Evolutionary conservation across 2,113 vertebrate genomes (phyloP).

Genomic region (Lampris incognitus): DNA sequence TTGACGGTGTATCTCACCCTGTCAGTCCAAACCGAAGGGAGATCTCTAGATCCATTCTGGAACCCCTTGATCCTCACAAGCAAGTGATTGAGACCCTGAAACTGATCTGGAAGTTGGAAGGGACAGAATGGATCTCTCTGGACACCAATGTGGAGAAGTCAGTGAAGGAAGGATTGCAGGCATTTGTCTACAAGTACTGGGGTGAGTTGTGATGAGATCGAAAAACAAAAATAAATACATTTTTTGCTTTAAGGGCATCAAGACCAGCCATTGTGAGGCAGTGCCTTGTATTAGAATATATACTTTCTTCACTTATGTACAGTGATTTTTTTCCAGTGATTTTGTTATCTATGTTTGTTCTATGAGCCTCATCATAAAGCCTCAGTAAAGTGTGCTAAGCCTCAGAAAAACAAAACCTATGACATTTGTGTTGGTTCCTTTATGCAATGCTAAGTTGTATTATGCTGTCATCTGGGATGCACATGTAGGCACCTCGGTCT

Average conservation of each 20-base stretch:
- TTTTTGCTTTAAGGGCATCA: too few species aligned
- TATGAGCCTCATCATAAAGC: too few species aligned
- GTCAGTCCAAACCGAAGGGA: slow-evolving; percentile 82
- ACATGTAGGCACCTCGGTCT: background rate
- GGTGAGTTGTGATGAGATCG: slow-evolving; percentile 74
- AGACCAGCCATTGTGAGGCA: too few species aligned
- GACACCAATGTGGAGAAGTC: slow-evolving; percentile 75
- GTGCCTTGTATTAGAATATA: too few species aligned
- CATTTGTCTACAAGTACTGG: slow-evolving; percentile 84
- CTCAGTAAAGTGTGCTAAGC: too few species aligned
- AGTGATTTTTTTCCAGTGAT: too few species aligned
- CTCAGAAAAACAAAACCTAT: too few species aligned
- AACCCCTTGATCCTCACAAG: slow-evolving; percentile 59
- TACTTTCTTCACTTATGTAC: too few species aligned
- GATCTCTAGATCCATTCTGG: slow-evolving; percentile 71
- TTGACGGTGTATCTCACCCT: slow-evolving; percentile 34
- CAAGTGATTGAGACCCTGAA: slow-evolving; percentile 78
- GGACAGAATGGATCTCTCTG: slow-evolving; percentile 72
- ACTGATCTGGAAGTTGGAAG: slow-evolving; percentile 77
- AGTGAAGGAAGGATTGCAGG: slow-evolving; percentile 72
- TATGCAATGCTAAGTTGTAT: background rate
- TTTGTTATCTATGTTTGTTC: too few species aligned
- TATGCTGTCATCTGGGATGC: background rate
- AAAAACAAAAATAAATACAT: background rate
- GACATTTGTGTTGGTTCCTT: too few species aligned